These are phyloP conservation scores for Megamerina dolium DNA, from an alignment of 2,888 invertebrate species.

Conservation along the genomic window DNA sequence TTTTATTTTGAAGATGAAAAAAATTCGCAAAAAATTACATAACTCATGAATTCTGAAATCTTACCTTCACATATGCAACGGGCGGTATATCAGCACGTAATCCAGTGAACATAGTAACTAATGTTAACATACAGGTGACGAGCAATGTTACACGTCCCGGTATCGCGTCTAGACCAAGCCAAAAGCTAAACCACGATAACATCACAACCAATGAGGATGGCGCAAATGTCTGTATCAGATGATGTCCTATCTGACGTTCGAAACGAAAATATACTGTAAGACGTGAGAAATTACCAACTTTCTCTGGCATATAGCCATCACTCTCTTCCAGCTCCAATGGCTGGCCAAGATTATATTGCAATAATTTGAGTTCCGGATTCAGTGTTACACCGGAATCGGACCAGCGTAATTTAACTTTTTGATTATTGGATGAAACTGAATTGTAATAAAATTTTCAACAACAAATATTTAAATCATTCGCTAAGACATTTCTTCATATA, in stretches of 20 bases:
- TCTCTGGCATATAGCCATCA: slow-evolving; percentile 68
- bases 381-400: slow-evolving; percentile 68
- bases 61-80: slow-evolving; percentile 79
- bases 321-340: slow-evolving; percentile 67
- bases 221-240: slow-evolving; percentile 77
- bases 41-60: neutral
- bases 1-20: too few relatives aligned
- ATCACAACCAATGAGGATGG: slow-evolving; percentile 78
- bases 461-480: neutral
- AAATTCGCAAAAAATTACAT: neutral
- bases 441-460: neutral
- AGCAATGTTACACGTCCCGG: slow-evolving; percentile 75
- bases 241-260: slow-evolving; percentile 78
- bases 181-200: slow-evolving; percentile 83
- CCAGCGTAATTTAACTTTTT: slow-evolving; percentile 71
- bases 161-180: slow-evolving; percentile 77
- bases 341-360: slow-evolving; percentile 73
- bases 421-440: slow-evolving; percentile 72
- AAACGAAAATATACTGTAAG: slow-evolving; percentile 73
- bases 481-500: neutral
- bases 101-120: slow-evolving; percentile 82
- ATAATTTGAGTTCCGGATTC: slow-evolving; percentile 70
- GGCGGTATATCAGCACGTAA: slow-evolving; percentile 76
- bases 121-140: slow-evolving; percentile 76
- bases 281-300: slow-evolving; percentile 76